These are phyloP conservation scores for Hemitrygon akajei DNA, from an alignment of 2,797 vertebrate genomes.

Conservation along the genomic window DNA sequence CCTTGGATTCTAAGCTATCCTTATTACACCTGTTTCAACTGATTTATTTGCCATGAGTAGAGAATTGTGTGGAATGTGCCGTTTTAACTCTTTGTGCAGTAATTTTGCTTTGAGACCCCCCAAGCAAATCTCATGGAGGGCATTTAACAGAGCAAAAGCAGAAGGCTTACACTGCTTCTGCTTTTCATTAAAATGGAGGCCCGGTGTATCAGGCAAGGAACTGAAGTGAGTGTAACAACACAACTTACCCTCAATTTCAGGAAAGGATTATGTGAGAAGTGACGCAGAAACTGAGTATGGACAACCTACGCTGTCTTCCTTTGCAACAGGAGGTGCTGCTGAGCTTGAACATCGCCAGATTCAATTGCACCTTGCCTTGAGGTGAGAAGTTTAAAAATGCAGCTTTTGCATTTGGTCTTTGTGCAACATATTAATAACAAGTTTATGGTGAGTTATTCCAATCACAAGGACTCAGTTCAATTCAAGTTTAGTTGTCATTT, in stretches of 20 bases:
- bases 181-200: neutral
- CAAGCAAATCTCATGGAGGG: neutral
- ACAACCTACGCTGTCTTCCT: neutral
- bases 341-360: neutral
- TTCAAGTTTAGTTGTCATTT: too few species aligned
- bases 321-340: neutral
- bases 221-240: neutral
- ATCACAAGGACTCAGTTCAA: neutral
- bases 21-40: neutral
- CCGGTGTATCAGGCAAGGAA: neutral
- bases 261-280: neutral
- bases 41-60: neutral
- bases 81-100: neutral
- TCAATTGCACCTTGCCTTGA: neutral
- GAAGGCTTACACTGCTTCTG: neutral
- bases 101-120: neutral
- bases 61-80: neutral
- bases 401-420: neutral
- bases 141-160: neutral
- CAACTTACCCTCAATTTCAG: neutral
- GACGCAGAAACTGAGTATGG: too few species aligned
- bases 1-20: neutral
- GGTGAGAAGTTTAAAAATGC: neutral
- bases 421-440: neutral
- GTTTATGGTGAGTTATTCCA: neutral